Evolutionary conservation across 1,140 invertebrate genomes (phyloP).

Genomic region (Philotrypesis tridentata): DNA sequence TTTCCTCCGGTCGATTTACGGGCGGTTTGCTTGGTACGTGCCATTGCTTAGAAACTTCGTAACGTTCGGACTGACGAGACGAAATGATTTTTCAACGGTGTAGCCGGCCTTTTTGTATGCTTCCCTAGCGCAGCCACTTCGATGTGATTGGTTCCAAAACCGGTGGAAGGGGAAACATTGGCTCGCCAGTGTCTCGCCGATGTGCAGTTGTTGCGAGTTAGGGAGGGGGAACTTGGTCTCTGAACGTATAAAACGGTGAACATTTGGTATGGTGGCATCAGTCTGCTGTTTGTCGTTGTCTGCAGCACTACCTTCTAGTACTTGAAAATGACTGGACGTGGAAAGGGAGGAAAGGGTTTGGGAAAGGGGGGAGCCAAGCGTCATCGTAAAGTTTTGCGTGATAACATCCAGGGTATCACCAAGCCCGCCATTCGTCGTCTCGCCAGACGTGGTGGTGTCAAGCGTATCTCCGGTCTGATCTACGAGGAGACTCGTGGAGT

Average conservation of each 20-base stretch:
- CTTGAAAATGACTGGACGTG: slow-evolving; percentile 11
- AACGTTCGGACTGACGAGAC: background rate
- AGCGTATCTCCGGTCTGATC: slow-evolving; percentile 77
- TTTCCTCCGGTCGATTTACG: slow-evolving; percentile 88
- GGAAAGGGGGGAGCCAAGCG: slow-evolving; percentile 75
- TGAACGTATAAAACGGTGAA: too few species aligned
- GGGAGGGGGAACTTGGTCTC: background rate
- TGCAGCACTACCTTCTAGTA: background rate
- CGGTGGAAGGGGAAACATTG: background rate
- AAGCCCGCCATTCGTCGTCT: slow-evolving; percentile 63
- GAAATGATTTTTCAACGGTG: background rate
- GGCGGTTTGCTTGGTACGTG: slow-evolving; percentile 80
- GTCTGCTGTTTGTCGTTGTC: background rate
- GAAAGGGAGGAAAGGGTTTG: slow-evolving; percentile 6
- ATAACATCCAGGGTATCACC: slow-evolving; percentile 32
- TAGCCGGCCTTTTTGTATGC: background rate
- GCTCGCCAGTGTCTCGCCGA: background rate
- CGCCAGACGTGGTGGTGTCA: slow-evolving; percentile 80
- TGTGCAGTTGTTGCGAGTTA: too few species aligned
- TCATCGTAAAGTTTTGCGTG: slow-evolving; percentile 78
- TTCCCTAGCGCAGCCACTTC: too few species aligned
- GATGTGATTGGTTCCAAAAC: too few species aligned
- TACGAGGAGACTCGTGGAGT: slow-evolving; percentile 29
- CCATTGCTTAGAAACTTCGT: background rate
- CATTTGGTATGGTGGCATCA: background rate